These are phyloP conservation scores for Machimus atricapillus DNA, from an alignment of 2,888 invertebrate species.

Conservation along the genomic window DNA sequence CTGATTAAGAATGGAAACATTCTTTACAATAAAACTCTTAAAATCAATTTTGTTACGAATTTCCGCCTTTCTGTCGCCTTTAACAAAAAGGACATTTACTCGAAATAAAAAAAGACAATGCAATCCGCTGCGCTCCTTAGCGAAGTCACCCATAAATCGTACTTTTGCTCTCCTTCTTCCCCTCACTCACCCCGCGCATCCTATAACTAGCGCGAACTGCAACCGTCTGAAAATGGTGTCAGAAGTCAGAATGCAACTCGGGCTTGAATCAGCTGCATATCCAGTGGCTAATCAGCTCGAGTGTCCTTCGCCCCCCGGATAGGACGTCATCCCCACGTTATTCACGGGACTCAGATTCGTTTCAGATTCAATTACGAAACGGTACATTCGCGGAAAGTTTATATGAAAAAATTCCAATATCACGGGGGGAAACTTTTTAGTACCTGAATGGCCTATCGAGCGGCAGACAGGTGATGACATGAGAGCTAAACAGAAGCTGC, in stretches of 20 bases:
- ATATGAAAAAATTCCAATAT: neutral
- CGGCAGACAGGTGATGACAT: constrained; percentile 37
- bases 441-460: neutral
- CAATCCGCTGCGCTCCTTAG: neutral
- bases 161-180: neutral
- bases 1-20: too few relatives aligned
- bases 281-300: neutral
- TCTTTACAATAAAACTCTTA: neutral
- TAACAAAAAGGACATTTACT: neutral
- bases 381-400: neutral
- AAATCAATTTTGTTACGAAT: neutral
- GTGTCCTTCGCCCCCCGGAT: neutral
- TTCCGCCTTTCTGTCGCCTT: neutral
- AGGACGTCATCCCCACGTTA: neutral
- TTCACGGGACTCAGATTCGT: neutral
- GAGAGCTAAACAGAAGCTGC: neutral
- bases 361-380: neutral
- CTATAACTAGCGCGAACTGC: neutral
- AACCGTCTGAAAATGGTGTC: neutral
- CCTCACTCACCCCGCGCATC: neutral
- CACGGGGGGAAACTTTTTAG: neutral
- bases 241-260: neutral
- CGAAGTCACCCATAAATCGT: neutral
- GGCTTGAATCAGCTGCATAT: neutral
- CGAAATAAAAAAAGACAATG: neutral